Evolutionary conservation across 1,140 invertebrate genomes (phyloP).

Genomic region (Drosophila suzukii): DNA sequence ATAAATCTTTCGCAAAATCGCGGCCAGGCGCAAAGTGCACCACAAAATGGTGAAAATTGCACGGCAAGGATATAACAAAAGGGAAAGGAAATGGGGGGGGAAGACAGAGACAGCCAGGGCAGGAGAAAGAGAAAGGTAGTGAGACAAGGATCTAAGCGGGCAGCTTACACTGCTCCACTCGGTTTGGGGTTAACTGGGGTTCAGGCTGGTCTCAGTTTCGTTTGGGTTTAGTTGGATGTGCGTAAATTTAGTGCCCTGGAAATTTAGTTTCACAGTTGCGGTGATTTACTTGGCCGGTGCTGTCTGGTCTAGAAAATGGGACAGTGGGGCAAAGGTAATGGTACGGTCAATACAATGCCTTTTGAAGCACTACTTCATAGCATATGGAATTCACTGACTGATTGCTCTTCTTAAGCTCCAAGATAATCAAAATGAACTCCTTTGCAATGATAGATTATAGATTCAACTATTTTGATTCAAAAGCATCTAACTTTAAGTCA

Average conservation of each 20-base stretch:
- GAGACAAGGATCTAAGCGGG: constrained; percentile 55
- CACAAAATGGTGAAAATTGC: constrained; percentile 79
- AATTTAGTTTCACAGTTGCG: constrained; percentile 79
- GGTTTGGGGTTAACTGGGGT: constrained; percentile 31
- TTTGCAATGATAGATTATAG: no score
- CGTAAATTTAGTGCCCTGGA: constrained; percentile 75
- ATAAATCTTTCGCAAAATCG: constrained; percentile 76
- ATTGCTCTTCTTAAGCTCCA: no score
- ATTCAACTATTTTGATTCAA: no score
- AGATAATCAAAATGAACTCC: no score
- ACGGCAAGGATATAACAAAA: constrained; percentile 67
- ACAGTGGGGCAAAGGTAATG: constrained; percentile 14
- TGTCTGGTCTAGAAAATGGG: constrained; percentile 12
- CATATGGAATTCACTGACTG: no score
- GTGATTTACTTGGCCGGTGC: constrained; percentile 71
- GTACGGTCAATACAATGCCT: not conserved
- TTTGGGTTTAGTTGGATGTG: constrained; percentile 47
- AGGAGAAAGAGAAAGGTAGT: not conserved
- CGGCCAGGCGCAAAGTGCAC: constrained; percentile 76
- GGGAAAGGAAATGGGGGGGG: constrained; percentile 22
- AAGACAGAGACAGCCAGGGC: constrained; percentile 7
- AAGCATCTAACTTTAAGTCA: no score
- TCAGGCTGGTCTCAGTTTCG: constrained; percentile 18
- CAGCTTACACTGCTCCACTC: constrained; percentile 49
- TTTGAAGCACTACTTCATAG: not conserved